Evolutionary conservation across 2,797 vertebrate species (phyloP), one percentile per base, ranked within the genome.

Genomic region (Pipistrellus pipistrellus): DNA sequence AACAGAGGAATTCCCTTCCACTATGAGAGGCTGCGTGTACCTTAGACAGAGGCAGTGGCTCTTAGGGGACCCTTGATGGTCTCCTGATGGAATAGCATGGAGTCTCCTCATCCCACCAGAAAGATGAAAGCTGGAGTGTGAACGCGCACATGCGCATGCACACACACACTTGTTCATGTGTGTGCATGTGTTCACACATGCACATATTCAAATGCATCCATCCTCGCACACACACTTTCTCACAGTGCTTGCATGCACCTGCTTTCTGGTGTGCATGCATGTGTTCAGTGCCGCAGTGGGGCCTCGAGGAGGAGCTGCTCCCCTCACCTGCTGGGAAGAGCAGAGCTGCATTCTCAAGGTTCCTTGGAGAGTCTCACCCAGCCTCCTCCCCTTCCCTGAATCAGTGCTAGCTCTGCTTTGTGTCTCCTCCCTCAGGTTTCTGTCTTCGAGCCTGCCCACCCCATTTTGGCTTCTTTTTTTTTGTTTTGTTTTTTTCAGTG

Each of bases 1-100:
- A 62, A 0, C 84, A 85, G 44, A 93, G 72, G 71, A 64, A 72
- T 62, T 90, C 77, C 77, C 77, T 84, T 21, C 71, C 21, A 13
- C 86, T 10, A 12, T 21, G 30, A 68, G 23, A 75, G 41, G 25
- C 8, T 4, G 0, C 9, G 6, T 25, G 66, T 3, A 2, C 51
- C 69, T 53, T 10, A n/a, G 25, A 12, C 18, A 23, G 23, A 38
- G 53, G 53, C 41, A 10, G 69, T 17, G 4, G n/a, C 66, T 69
- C 66, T 25, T 1, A 23, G 4, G 25, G 81, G 21, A 88, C 14
- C 27, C 21, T 38, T 6, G 25, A 5, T 1, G 6, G 35, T 30
- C n/a, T 57, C 71, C 59, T 55, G 27, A 15, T 6, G 75, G 72
- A 30, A 10, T 38, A n/a, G 44, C 30, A 4, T 51, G 0, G 2